Percentiles rank a stretch among this genome's conserved stretches.
Conservation (phyloP, 2,113 vertebrate species). For the Leptobrachium ailaonicum region DNA sequence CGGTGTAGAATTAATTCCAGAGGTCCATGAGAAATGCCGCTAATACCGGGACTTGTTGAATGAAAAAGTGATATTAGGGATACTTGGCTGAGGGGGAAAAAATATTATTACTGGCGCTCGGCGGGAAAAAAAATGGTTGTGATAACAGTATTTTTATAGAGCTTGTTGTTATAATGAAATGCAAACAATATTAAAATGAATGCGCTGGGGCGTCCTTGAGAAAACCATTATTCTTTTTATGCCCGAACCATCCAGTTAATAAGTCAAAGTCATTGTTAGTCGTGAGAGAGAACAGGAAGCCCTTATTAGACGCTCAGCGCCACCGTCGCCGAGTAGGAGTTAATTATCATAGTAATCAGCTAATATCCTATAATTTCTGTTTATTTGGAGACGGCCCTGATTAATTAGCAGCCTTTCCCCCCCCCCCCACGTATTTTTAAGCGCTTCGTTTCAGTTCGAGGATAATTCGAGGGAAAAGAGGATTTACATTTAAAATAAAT, state of each 20-base stretch:
- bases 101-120: too few species aligned
- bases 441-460: constrained; percentile 14
- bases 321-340: constrained; percentile 11
- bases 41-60: too few species aligned
- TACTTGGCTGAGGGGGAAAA: too few species aligned
- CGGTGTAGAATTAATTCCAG: too few species aligned
- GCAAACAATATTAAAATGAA: neutral
- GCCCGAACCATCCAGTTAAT: neutral
- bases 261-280: constrained; percentile 6
- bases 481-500: neutral
- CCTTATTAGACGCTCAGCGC: constrained; percentile 11
- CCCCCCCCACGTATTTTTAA: neutral
- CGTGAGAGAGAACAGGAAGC: neutral
- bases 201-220: neutral
- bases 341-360: constrained; percentile 44
- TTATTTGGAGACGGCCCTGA: neutral
- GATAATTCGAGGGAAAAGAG: constrained; percentile 22
- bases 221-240: neutral
- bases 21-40: too few species aligned
- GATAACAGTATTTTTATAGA: too few species aligned
- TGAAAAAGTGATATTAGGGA: too few species aligned
- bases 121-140: too few species aligned
- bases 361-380: constrained; percentile 39
- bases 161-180: neutral
- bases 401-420: constrained; percentile 14